phyloP scores from a whole-genome alignment of 2,113 vertebrate genomes.

The Tachysurus vachellii region DNA sequence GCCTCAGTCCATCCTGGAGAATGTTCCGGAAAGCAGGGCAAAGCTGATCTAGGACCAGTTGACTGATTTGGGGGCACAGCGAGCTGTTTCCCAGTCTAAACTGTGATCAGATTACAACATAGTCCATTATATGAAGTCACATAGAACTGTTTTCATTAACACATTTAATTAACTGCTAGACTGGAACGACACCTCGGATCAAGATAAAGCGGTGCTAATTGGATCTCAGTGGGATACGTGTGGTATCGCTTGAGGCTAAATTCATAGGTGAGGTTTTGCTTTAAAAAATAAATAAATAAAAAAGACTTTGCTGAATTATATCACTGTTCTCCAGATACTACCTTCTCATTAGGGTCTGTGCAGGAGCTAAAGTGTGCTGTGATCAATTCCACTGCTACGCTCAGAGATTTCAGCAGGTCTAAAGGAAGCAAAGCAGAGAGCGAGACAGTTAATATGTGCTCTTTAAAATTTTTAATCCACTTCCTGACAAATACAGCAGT shows the following conservation, averaged over 20 bases:
- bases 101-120: slow-evolving; percentile 65
- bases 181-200: background rate
- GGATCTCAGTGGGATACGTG: background rate
- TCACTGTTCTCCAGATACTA: slow-evolving; percentile 56
- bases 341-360: slow-evolving; percentile 90
- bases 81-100: slow-evolving; percentile 92
- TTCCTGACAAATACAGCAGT: background rate
- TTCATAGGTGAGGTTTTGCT: background rate
- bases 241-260: background rate
- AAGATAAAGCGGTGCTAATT: background rate
- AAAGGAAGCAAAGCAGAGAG: background rate
- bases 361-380: slow-evolving; percentile 91
- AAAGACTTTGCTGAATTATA: background rate
- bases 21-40: slow-evolving; percentile 87
- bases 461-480: background rate
- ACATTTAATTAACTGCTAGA: background rate
- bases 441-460: background rate
- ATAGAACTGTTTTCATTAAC: background rate
- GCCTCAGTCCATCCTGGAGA: slow-evolving; percentile 87
- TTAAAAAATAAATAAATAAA: background rate
- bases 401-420: slow-evolving; percentile 90
- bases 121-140: background rate
- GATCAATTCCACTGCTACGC: slow-evolving; percentile 89
- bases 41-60: slow-evolving; percentile 89
- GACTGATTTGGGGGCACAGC: slow-evolving; percentile 84